phyloP scores from a whole-genome alignment of 2,113 vertebrate species.

The Galeopterus variegatus region DNA sequence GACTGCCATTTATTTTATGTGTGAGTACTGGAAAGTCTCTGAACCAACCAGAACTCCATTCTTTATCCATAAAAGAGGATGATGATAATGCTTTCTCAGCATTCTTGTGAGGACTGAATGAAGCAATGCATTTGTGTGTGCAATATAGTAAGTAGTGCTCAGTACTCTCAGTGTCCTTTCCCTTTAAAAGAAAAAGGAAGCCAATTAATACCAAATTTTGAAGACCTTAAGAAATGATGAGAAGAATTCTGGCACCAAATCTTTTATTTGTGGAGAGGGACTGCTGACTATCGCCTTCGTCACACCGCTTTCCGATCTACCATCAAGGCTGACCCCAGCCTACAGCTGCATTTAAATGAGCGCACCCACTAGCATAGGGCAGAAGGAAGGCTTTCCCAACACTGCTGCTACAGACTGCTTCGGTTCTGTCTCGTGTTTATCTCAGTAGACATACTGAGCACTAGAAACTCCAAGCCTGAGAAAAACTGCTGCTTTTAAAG shows the following conservation, averaged over 20 bases:
- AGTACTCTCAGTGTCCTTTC: background rate
- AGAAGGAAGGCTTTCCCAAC: background rate
- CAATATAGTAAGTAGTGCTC: background rate
- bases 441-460: background rate
- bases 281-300: background rate
- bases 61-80: background rate
- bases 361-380: background rate
- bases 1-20: background rate
- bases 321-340: background rate
- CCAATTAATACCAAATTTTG: background rate
- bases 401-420: background rate
- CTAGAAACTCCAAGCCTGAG: background rate
- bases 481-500: background rate
- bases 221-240: background rate
- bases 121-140: background rate
- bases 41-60: background rate
- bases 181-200: background rate
- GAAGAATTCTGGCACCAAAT: background rate
- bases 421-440: background rate
- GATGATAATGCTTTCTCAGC: background rate
- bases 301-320: background rate
- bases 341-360: background rate
- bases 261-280: background rate
- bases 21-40: background rate
- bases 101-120: background rate